Evolutionary conservation across 1,140 invertebrate species (phyloP).

Genomic region (Drosophila persimilis): DNA sequence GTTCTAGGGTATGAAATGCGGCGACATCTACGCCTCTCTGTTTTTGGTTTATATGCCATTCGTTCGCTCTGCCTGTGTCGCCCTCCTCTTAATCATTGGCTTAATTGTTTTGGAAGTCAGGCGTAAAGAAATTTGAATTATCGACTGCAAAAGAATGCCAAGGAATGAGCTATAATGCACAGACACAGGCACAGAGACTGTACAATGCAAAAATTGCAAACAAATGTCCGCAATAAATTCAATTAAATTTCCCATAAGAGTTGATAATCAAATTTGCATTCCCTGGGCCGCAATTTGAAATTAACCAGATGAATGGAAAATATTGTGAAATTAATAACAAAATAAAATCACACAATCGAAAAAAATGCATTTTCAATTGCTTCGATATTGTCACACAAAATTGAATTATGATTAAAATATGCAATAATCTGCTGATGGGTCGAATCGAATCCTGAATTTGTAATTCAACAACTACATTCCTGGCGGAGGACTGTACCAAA

Average conservation of each 20-base stretch:
- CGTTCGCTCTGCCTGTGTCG: too few relatives aligned
- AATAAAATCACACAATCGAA: not conserved
- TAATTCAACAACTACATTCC: too few relatives aligned
- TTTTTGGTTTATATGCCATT: not conserved
- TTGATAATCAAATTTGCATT: conserved; percentile 57
- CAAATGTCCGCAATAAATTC: conserved; percentile 60
- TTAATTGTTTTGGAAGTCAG: conserved; percentile 73
- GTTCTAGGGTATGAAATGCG: too few relatives aligned
- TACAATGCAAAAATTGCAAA: conserved; percentile 21
- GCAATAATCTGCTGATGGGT: conserved; percentile 10
- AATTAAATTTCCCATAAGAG: conserved; percentile 63
- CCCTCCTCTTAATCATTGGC: conserved; percentile 21
- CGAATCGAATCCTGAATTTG: not conserved
- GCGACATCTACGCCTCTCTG: not conserved
- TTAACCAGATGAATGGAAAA: conserved; percentile 20
- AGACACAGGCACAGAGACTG: not conserved
- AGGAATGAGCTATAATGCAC: not conserved
- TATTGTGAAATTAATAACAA: conserved; percentile 43
- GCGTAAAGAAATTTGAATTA: conserved; percentile 64
- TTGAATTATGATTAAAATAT: conserved; percentile 34
- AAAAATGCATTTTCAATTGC: not conserved
- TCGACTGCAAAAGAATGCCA: conserved; percentile 18
- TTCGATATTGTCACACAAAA: conserved; percentile 4
- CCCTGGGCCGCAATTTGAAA: conserved; percentile 3
- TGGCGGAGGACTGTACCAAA: too few relatives aligned